These are phyloP conservation scores for Anas platyrhynchos DNA, from an alignment of 2,113 vertebrate species.

Conservation along the genomic window DNA sequence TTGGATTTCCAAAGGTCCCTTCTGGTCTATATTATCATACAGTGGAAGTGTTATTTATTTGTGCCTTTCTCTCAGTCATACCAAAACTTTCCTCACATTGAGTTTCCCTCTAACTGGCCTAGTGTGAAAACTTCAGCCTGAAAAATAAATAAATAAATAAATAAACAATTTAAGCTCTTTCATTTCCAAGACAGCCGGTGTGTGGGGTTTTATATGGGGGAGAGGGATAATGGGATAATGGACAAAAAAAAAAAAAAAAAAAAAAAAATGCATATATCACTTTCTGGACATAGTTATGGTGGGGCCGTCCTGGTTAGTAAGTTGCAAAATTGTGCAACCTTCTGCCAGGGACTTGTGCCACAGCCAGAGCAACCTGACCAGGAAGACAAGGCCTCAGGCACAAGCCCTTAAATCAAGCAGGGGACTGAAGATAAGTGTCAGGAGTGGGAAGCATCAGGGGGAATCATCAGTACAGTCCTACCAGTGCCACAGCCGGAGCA, in stretches of 20 bases:
- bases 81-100: neutral
- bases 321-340: neutral
- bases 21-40: neutral
- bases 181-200: neutral
- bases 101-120: neutral
- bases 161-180: neutral
- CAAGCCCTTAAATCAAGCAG: no score
- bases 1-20: neutral
- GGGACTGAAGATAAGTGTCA: no score
- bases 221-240: no score
- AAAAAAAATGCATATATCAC: neutral
- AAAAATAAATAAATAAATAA: neutral
- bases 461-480: no score
- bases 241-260: no score
- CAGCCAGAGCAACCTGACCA: neutral
- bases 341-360: neutral
- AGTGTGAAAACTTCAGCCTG: neutral
- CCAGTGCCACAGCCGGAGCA: no score
- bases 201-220: rapidly evolving
- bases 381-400: no score
- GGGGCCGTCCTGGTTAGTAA: neutral
- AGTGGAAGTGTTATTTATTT: neutral
- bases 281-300: neutral
- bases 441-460: no score
- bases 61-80: neutral